Conservation (phyloP, 2,797 vertebrate genomes). For the Pogoniulus pusillus region DNA sequence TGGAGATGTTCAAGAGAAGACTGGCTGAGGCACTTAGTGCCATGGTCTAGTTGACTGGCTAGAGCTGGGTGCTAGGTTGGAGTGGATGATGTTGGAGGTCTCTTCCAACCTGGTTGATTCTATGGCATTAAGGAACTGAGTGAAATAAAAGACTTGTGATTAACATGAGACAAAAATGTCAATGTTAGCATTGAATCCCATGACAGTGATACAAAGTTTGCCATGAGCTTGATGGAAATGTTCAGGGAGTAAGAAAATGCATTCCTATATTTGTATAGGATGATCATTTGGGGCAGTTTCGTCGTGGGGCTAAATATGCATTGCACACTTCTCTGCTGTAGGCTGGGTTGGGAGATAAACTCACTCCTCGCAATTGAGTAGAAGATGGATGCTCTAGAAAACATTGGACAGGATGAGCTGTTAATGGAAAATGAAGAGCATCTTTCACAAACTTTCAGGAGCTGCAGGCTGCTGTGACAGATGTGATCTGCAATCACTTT, state of each 20-base stretch:
- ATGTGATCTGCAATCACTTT: constrained; percentile 41
- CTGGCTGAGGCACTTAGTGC: no score
- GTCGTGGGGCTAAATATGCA: neutral
- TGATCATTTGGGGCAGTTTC: neutral
- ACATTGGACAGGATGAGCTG: neutral
- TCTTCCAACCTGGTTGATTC: no score
- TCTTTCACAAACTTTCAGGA: neutral
- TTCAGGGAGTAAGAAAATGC: neutral
- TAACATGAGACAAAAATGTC: neutral
- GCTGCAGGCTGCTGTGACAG: neutral
- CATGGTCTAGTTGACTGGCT: no score
- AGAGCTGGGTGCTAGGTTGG: no score
- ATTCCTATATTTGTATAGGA: neutral
- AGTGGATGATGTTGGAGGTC: no score
- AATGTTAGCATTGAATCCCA: neutral
- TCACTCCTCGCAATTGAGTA: neutral
- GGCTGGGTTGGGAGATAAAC: neutral
- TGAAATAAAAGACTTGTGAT: neutral
- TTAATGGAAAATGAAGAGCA: neutral
- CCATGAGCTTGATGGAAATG: neutral
- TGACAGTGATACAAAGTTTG: neutral
- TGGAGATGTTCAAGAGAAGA: no score
- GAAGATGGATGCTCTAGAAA: neutral
- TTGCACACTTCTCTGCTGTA: neutral
- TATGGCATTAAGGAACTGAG: neutral